These are phyloP conservation scores for Dione juno DNA, from an alignment of 2,888 invertebrate genomes.

Conservation along the genomic window DNA sequence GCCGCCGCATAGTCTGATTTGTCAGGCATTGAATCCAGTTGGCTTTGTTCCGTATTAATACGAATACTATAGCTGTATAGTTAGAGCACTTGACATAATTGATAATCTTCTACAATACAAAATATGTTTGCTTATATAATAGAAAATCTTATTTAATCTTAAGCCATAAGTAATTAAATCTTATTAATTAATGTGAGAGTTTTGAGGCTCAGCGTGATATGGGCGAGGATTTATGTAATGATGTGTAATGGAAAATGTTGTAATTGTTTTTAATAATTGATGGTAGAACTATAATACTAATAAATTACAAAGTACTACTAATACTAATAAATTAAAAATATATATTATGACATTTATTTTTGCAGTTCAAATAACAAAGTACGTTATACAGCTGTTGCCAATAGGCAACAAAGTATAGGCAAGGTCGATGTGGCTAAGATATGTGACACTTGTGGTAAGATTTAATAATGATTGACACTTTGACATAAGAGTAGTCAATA, in stretches of 20 bases:
- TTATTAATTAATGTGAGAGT: too few relatives aligned
- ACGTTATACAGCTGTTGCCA: constrained; percentile 1
- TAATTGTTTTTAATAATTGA: too few relatives aligned
- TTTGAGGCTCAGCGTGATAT: too few relatives aligned
- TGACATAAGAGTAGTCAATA: constrained; percentile 22
- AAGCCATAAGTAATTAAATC: too few relatives aligned
- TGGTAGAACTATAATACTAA: too few relatives aligned
- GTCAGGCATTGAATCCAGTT: constrained; percentile 42
- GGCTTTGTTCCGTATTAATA: constrained; percentile 8
- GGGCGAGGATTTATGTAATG: too few relatives aligned
- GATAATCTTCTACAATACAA: neutral
- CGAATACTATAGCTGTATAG: neutral
- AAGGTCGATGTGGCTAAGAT: constrained; percentile 56
- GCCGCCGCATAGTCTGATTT: constrained; percentile 44
- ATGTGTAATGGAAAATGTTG: too few relatives aligned
- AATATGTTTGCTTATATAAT: neutral
- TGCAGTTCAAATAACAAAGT: neutral
- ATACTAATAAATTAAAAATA: too few relatives aligned
- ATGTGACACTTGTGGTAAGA: constrained; percentile 52
- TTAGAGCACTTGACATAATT: neutral
- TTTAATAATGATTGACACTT: constrained; percentile 39
- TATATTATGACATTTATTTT: neutral
- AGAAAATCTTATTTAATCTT: neutral
- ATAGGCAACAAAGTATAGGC: constrained; percentile 42
- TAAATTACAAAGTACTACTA: too few relatives aligned